Evolutionary conservation across 2,113 vertebrate genomes (phyloP).

Genomic region (Ophthalmolycus amberensis): DNA sequence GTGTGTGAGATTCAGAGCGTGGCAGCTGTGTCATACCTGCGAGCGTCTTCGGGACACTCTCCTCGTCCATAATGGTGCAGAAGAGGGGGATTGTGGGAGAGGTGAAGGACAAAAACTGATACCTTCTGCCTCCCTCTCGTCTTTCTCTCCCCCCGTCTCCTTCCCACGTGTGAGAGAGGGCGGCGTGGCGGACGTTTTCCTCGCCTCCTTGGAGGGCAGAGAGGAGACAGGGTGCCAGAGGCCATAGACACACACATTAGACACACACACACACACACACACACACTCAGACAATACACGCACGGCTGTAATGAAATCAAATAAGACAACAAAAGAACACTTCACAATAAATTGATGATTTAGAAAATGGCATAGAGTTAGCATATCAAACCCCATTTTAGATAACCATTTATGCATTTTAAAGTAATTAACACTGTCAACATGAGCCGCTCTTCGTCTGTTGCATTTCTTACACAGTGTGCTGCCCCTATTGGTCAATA

Average conservation of each 20-base stretch:
- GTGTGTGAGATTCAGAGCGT: slow-evolving; percentile 73
- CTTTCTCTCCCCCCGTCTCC: slow-evolving; percentile 11
- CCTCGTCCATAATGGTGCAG: slow-evolving; percentile 58
- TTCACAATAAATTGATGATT: no score
- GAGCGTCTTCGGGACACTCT: slow-evolving; percentile 70
- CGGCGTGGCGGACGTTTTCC: slow-evolving; percentile 1
- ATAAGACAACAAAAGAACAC: not conserved
- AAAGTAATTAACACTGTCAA: no score
- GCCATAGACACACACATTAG: slow-evolving; percentile 16
- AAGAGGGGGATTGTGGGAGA: slow-evolving; percentile 51
- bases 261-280: not conserved
- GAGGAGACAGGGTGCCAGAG: slow-evolving; percentile 61
- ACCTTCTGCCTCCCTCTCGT: slow-evolving; percentile 41
- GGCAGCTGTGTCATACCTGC: slow-evolving; percentile 78
- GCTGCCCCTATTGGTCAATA: no score
- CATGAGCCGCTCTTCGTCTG: no score
- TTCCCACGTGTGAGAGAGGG: slow-evolving; percentile 2
- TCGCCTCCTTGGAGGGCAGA: slow-evolving; percentile 63
- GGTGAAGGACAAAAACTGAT: slow-evolving; percentile 66
- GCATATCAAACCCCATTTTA: no score
- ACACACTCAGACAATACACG: not conserved
- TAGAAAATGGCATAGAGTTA: no score
- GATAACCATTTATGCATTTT: no score
- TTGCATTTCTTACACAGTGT: no score
- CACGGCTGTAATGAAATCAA: slow-evolving; percentile 8